A percentile compares a stretch with the other conserved stretches of the same genome.
Conservation (phyloP, 1,140 invertebrate genomes). For the Diachasmimorpha longicaudata region DNA sequence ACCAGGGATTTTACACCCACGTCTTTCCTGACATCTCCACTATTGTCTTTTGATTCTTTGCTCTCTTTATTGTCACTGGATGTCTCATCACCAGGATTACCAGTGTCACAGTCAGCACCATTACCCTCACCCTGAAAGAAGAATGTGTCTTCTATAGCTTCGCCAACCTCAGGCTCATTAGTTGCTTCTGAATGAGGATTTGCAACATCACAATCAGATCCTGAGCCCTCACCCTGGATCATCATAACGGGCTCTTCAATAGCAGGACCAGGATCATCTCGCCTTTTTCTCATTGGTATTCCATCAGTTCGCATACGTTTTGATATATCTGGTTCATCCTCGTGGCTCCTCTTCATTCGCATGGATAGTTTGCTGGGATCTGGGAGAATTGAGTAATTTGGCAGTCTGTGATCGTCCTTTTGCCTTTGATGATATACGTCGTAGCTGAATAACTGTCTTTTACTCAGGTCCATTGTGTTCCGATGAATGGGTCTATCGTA, state of each 20-base stretch:
- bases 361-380: constrained; percentile 57
- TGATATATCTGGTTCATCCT: constrained; percentile 45
- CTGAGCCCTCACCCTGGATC: constrained; percentile 75
- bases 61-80: constrained; percentile 47
- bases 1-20: neutral
- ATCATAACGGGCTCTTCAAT: constrained; percentile 79
- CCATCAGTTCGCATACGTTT: constrained; percentile 54
- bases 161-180: constrained; percentile 57
- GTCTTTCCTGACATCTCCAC: neutral
- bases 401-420: constrained; percentile 54
- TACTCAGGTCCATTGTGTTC: constrained; percentile 56
- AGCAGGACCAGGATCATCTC: constrained; percentile 67
- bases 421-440: constrained; percentile 32
- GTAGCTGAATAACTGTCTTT: constrained; percentile 47
- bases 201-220: constrained; percentile 72
- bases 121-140: constrained; percentile 74
- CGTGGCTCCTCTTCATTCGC: constrained; percentile 51
- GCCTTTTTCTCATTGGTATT: constrained; percentile 41
- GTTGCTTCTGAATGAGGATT: constrained; percentile 38
- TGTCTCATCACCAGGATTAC: constrained; percentile 64
- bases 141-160: constrained; percentile 76
- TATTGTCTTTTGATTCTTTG: constrained; percentile 46
- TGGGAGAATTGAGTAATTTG: constrained; percentile 54
- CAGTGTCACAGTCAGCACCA: constrained; percentile 74
- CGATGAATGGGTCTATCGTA: constrained; percentile 43